Conservation (phyloP, 2,113 vertebrate species). For the Arizona elegans region DNA sequence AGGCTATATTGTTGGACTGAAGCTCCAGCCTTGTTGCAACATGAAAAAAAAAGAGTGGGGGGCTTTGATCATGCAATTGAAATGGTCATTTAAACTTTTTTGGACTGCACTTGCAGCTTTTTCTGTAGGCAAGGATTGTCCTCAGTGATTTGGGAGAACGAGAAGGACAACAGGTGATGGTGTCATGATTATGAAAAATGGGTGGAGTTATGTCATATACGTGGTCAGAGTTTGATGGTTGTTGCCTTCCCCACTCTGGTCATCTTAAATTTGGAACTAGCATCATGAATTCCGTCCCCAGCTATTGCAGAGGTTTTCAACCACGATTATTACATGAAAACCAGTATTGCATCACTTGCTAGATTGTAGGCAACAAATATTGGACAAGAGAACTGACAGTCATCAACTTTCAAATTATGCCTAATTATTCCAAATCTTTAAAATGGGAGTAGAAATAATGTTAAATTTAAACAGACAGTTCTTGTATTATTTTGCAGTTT, state of each 20-base stretch:
- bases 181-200: not conserved
- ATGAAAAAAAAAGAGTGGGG: no score
- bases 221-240: not conserved
- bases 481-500: not conserved
- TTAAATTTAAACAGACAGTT: not conserved
- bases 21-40: no score
- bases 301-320: not conserved
- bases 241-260: not conserved
- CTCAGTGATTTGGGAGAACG: not conserved
- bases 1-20: no score
- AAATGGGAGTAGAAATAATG: not conserved
- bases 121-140: not conserved
- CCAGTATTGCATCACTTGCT: not conserved
- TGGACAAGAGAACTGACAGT: not conserved
- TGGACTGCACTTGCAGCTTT: not conserved
- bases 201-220: not conserved
- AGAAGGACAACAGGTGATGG: not conserved
- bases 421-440: not conserved
- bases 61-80: not conserved
- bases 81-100: not conserved
- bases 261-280: not conserved
- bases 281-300: not conserved
- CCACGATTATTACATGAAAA: not conserved
- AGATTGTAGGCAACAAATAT: not conserved
- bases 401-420: not conserved